phyloP scores from a whole-genome alignment of 2,113 vertebrate species.

The Daphoenositta chrysoptera region DNA sequence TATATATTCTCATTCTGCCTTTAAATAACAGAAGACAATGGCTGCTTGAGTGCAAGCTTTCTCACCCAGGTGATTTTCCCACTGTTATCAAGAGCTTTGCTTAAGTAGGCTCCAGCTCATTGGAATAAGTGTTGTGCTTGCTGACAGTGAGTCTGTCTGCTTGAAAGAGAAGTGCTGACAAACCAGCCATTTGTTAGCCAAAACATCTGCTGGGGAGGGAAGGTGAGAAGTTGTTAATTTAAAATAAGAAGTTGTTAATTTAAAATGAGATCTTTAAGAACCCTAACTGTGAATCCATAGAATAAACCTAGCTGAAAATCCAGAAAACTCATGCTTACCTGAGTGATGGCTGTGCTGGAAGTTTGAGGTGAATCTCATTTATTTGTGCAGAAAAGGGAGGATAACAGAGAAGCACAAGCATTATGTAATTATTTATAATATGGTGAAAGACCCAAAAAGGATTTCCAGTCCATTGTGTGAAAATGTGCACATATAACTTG shows the following conservation, averaged over 20 bases:
- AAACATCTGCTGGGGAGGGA: neutral
- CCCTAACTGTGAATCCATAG: neutral
- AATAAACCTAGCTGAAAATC: neutral
- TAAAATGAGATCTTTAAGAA: neutral
- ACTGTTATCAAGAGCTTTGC: neutral
- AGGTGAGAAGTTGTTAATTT: conserved; percentile 31
- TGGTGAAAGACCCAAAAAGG: neutral
- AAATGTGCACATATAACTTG: neutral
- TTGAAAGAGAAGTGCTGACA: conserved; percentile 6
- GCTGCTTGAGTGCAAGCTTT: neutral
- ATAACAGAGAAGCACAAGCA: neutral
- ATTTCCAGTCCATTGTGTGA: neutral
- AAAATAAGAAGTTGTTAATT: conserved; percentile 5
- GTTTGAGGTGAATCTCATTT: neutral
- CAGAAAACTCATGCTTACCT: neutral
- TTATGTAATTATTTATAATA: neutral
- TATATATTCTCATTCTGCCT: neutral
- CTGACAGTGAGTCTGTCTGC: neutral
- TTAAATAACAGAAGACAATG: neutral
- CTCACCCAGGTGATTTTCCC: neutral
- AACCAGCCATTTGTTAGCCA: neutral
- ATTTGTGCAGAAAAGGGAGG: neutral
- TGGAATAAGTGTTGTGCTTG: neutral
- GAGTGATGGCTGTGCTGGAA: neutral
- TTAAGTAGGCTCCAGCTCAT: conserved; percentile 6